Conservation (phyloP, 2,888 invertebrate species). For the Sarcophaga caerulescens region DNA sequence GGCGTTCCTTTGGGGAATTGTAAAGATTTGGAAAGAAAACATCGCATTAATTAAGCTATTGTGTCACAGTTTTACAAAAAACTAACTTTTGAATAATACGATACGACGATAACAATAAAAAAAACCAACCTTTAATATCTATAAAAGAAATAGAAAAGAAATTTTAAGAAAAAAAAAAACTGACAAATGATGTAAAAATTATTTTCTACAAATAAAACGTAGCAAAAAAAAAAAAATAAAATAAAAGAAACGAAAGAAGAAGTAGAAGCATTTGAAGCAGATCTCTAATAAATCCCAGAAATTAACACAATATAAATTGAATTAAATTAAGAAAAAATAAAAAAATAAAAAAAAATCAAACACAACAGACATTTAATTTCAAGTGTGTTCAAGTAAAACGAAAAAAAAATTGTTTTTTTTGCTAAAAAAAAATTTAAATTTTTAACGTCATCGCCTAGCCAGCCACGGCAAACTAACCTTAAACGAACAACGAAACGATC, state of each 20-base stretch:
- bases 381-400: slow-evolving; percentile 70
- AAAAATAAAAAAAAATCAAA: slow-evolving; percentile 79
- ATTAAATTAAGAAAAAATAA: slow-evolving; percentile 65
- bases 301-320: slow-evolving; percentile 63
- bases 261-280: slow-evolving; percentile 44
- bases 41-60: slow-evolving; percentile 44
- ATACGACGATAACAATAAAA: background rate
- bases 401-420: background rate
- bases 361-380: slow-evolving; percentile 79
- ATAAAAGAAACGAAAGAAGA: slow-evolving; percentile 25
- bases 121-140: background rate
- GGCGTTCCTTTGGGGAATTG: slow-evolving; percentile 24
- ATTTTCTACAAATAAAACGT: background rate
- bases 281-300: slow-evolving; percentile 71
- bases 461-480: background rate
- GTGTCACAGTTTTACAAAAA: slow-evolving; percentile 26
- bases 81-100: slow-evolving; percentile 49
- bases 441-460: slow-evolving; percentile 46
- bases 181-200: slow-evolving; percentile 40
- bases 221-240: slow-evolving; percentile 25
- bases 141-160: background rate
- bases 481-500: background rate
- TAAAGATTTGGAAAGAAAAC: slow-evolving; percentile 37
- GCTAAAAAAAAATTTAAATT: slow-evolving; percentile 34
- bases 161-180: slow-evolving; percentile 13